These are phyloP conservation scores for Heliconius eleuchia DNA, from an alignment of 1,140 invertebrate species.

Conservation along the genomic window DNA sequence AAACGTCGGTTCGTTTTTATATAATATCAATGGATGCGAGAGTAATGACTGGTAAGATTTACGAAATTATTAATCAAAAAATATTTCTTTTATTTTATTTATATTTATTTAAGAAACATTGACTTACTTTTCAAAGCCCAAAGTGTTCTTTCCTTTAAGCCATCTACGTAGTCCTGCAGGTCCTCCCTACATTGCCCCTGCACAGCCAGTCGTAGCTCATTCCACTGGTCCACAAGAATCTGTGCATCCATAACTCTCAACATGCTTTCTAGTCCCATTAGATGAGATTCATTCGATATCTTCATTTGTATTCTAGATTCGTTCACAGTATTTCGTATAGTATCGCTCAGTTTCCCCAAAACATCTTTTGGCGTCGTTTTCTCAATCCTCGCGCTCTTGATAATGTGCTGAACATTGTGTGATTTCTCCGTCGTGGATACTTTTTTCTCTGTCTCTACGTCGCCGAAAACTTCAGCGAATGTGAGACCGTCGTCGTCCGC, in stretches of 20 bases:
- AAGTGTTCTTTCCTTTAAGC: slow-evolving; percentile 82
- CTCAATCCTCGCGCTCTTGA: slow-evolving; percentile 57
- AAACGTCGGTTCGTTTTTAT: not conserved
- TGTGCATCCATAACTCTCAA: slow-evolving; percentile 81
- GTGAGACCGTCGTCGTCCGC: slow-evolving; percentile 69
- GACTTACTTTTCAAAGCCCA: slow-evolving; percentile 90
- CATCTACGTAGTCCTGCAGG: slow-evolving; percentile 84
- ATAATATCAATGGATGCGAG: not conserved
- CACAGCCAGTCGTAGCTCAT: slow-evolving; percentile 60
- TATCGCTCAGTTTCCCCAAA: slow-evolving; percentile 55
- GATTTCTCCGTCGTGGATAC: slow-evolving; percentile 62
- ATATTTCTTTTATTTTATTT: too few relatives aligned
- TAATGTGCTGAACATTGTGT: slow-evolving; percentile 73
- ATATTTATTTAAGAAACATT: not conserved
- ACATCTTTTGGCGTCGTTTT: slow-evolving; percentile 61
- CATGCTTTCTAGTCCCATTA: slow-evolving; percentile 79
- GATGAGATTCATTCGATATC: slow-evolving; percentile 51
- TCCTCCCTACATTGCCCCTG: slow-evolving; percentile 81
- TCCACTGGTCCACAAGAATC: slow-evolving; percentile 77
- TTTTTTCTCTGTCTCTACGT: slow-evolving; percentile 51
- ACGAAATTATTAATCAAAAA: too few relatives aligned
- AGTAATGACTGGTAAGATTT: too few relatives aligned
- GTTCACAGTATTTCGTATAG: slow-evolving; percentile 60
- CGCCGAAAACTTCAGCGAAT: slow-evolving; percentile 62
- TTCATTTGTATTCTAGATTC: slow-evolving; percentile 55